phyloP scores from a whole-genome alignment of 2,113 vertebrate genomes.

The Indicator indicator region DNA sequence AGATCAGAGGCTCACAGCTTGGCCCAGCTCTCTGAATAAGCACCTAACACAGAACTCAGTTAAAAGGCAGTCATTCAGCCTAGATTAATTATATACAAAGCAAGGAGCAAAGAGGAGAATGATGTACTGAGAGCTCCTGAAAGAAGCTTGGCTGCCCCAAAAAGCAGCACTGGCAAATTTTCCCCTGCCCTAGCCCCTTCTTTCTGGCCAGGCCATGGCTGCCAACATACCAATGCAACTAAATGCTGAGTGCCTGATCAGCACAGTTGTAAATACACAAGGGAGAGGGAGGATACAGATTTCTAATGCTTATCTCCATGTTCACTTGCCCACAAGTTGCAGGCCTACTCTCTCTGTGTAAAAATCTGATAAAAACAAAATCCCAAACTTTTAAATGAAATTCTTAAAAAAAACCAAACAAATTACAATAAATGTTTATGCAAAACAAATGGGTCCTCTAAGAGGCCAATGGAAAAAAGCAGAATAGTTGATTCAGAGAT shows the following conservation, averaged over 20 bases:
- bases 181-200: not conserved
- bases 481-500: not conserved
- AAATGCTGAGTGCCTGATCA: not conserved
- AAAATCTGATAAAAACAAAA: not conserved
- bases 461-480: not conserved
- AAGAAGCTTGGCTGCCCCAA: not conserved
- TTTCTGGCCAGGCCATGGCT: not conserved
- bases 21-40: not conserved
- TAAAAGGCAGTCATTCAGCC: conserved; percentile 9
- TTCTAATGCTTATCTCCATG: not conserved
- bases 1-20: not conserved
- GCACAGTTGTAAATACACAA: not conserved
- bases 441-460: not conserved
- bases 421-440: too few species aligned
- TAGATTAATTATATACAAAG: conserved; percentile 23
- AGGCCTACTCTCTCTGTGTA: not conserved
- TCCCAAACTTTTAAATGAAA: not conserved
- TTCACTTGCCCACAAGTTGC: not conserved
- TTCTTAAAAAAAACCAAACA: not conserved
- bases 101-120: not conserved
- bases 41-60: not conserved
- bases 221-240: not conserved
- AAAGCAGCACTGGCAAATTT: not conserved
- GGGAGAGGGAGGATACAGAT: not conserved
- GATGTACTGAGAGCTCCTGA: not conserved